phyloP scores from a whole-genome alignment of 2,888 invertebrate species.

The Aromia moschata region DNA sequence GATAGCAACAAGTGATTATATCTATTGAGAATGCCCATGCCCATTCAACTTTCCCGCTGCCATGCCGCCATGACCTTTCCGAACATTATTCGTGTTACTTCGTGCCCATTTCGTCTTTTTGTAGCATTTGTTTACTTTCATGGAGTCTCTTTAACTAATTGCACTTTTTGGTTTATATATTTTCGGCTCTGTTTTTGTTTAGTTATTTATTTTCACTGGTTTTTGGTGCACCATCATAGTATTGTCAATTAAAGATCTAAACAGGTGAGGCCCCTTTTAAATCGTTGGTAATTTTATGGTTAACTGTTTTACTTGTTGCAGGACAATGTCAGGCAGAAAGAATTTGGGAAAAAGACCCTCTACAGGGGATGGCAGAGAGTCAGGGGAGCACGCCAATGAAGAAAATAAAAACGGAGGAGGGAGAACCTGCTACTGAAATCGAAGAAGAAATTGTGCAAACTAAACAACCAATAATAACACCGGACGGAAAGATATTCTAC shows the following conservation, averaged over 20 bases:
- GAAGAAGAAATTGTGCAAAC: background rate
- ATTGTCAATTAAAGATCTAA: background rate
- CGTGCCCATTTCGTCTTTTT: background rate
- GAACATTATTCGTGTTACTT: constrained; percentile 1
- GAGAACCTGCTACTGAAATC: background rate
- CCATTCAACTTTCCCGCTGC: background rate
- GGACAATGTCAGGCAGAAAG: constrained; percentile 4
- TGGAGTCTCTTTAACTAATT: background rate
- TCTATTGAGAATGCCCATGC: background rate
- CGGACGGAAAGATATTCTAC: constrained; percentile 24
- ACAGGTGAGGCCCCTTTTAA: background rate
- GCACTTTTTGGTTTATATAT: background rate
- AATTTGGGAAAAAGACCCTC: constrained; percentile 3
- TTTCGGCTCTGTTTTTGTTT: background rate
- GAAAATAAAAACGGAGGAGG: constrained; percentile 6
- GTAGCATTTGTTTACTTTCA: constrained; percentile 1
- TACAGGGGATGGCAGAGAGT: background rate
- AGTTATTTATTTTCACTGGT: background rate
- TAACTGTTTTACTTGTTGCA: background rate
- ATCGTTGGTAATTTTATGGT: background rate
- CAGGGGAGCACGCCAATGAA: background rate
- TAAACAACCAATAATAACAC: constrained; percentile 20
- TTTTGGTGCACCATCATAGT: background rate
- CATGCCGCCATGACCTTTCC: background rate
- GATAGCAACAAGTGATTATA: background rate